These are phyloP conservation scores for Dasypolia templi DNA, from an alignment of 2,888 invertebrate genomes.

Conservation along the genomic window DNA sequence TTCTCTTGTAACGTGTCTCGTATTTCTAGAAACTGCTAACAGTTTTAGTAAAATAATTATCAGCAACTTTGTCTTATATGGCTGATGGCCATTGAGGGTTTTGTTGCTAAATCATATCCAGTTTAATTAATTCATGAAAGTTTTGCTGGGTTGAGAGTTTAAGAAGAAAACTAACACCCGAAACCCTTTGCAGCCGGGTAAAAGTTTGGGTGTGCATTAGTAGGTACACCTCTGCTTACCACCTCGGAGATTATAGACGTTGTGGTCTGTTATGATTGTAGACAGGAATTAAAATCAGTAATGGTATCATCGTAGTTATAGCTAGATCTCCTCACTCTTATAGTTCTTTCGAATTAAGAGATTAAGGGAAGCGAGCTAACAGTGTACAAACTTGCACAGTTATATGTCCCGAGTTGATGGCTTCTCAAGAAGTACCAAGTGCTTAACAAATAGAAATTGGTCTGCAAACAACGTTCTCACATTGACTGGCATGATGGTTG, in stretches of 20 bases:
- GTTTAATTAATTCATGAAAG: neutral
- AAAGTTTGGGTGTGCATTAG: neutral
- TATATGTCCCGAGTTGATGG: too few species aligned
- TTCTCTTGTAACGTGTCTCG: neutral
- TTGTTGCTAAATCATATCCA: neutral
- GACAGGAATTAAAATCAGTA: neutral
- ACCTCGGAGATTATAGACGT: neutral
- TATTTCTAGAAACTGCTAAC: neutral
- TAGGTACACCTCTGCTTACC: neutral
- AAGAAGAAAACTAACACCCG: neutral
- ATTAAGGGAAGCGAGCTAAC: too few species aligned
- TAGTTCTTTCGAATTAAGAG: too few species aligned
- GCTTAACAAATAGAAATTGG: too few species aligned
- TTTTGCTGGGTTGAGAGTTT: neutral
- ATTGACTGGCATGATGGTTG: too few species aligned
- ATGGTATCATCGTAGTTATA: too few species aligned
- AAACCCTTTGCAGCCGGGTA: neutral
- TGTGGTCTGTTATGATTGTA: neutral
- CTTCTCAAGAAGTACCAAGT: too few species aligned
- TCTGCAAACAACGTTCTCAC: too few species aligned
- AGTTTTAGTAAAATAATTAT: slow-evolving; percentile 9
- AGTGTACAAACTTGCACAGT: too few species aligned
- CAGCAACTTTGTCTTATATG: neutral
- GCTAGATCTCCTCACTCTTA: too few species aligned
- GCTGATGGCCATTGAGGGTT: neutral